Conservation (phyloP, 2,113 vertebrate species). For the Phyllostomus discolor region DNA sequence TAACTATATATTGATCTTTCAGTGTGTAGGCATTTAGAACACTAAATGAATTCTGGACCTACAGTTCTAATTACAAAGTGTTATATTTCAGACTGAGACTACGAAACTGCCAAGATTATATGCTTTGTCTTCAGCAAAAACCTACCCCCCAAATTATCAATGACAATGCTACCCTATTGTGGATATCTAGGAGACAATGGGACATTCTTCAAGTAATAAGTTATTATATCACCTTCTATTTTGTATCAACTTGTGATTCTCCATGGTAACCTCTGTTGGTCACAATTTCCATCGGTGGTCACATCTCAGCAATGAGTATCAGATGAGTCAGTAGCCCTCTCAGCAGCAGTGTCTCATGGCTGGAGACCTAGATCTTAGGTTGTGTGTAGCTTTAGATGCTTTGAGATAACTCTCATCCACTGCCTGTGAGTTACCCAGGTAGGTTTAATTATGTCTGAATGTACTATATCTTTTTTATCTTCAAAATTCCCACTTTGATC, state of each 20-base stretch:
- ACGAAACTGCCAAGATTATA: not conserved
- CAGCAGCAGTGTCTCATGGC: not conserved
- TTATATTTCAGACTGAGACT: not conserved
- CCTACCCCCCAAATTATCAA: not conserved
- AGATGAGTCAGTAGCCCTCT: not conserved
- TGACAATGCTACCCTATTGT: not conserved
- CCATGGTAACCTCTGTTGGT: not conserved
- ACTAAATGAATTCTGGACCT: not conserved
- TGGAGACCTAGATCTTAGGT: not conserved
- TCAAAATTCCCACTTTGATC: not conserved
- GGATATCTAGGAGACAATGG: not conserved
- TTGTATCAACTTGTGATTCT: not conserved
- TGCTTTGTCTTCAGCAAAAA: not conserved
- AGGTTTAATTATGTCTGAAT: not conserved
- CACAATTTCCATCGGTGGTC: not conserved
- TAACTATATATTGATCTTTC: not conserved
- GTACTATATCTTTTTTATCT: not conserved
- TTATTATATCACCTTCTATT: not conserved
- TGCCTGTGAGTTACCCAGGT: not conserved
- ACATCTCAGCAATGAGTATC: not conserved
- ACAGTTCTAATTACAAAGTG: not conserved
- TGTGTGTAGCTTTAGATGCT: not conserved
- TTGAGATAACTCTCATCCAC: not conserved
- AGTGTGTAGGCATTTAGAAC: not conserved
- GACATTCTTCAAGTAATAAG: not conserved